Base-by-base conservation (phyloP, 2,113 vertebrate species). In the Eudorcas thomsonii region DNA sequence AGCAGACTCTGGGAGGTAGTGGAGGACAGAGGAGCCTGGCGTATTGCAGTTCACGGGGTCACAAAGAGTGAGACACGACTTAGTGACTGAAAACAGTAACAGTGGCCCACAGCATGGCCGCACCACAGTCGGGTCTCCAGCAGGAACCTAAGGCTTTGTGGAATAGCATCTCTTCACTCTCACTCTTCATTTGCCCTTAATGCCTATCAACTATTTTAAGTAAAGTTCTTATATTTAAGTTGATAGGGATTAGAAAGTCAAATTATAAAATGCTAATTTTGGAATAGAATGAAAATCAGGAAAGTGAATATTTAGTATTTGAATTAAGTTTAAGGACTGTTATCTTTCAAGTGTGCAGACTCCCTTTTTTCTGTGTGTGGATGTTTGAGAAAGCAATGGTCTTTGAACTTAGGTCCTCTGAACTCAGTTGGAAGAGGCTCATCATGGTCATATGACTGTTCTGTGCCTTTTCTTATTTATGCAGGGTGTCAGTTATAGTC, bases 331-430 rank as follows among this genome's bases (percentile, higher is more conserved):
- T 60, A 84, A 94, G 81, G 74, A 96, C 48, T 78, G 26, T 94
- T 91, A 52, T 26, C 64, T 90, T 97, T 14, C 98, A 97, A 98
- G 94, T 98, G 90, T 71, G 17, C 45, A 94, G 89, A 62, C 71
- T 78, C 48, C 96, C 74, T 93, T 93, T 80, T 92, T 74, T 10
- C 7, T 43, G 30, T 94, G 10, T 59, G 78, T 92, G 91, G 96
- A 95, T 81, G 16, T 98, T 98, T 94, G 92, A 96, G 94, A 93
- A 2, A 0, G 86, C 45, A 54, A 5, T 74, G 55, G 95, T 97
- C 3, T 97, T 98, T 97, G 80, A 62, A 95, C 33, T 98, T 98
- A 89, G 93, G 54, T 96, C 21, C 81, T 83, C n/a, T 83, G 91
- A 94, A 95, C 28, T 1, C 28, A 74, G 36, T 90, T 95, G 92